Conservation (phyloP, 1,140 invertebrate species). For the Luehdorfia chinensis region DNA sequence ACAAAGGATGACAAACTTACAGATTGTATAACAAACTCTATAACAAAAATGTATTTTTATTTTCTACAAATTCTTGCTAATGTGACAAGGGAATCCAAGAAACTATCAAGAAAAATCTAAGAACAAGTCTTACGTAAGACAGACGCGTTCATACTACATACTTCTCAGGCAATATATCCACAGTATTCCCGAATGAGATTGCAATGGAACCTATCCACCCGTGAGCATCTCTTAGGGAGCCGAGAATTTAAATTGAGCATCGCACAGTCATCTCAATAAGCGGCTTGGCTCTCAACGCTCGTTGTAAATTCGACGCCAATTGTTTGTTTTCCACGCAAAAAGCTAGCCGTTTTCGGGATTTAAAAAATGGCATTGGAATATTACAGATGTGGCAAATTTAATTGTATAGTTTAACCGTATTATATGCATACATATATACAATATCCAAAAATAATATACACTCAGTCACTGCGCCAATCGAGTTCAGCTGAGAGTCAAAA, state of each 20-base stretch:
- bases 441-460: too few relatives aligned
- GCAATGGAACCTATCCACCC: conserved; percentile 2
- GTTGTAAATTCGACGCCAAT: conserved; percentile 61
- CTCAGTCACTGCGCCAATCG: too few relatives aligned
- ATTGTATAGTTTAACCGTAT: too few relatives aligned
- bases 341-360: conserved; percentile 29
- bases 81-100: too few relatives aligned
- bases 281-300: conserved; percentile 51
- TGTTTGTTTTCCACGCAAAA: conserved; percentile 61
- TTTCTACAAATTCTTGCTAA: too few relatives aligned
- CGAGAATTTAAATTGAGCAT: conserved; percentile 46
- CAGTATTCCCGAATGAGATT: conserved; percentile 11
- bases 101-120: background rate
- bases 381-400: conserved; percentile 2
- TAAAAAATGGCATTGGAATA: conserved; percentile 28
- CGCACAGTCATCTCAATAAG: conserved; percentile 59
- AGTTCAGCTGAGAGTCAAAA: too few relatives aligned
- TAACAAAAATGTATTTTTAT: too few relatives aligned
- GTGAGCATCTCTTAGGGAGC: conserved; percentile 12
- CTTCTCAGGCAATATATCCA: conserved; percentile 6
- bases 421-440: too few relatives aligned
- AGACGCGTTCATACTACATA: background rate
- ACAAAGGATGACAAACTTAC: too few relatives aligned
- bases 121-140: background rate
- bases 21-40: too few relatives aligned